Evolutionary conservation across 1,140 invertebrate genomes (phyloP).

Genomic region (Hydropsyche tenuis): DNA sequence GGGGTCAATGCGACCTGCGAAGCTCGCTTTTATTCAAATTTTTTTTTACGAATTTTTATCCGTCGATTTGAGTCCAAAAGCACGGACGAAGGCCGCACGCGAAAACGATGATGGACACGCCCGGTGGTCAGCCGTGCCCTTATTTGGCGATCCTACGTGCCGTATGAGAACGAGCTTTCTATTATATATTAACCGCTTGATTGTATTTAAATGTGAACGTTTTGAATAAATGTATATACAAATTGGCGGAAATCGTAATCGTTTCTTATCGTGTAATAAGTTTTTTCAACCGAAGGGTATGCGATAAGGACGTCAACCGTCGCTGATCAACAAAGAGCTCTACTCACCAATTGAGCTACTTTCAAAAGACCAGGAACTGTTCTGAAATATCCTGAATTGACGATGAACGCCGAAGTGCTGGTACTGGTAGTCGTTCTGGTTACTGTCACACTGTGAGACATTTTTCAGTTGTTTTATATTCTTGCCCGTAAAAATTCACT

Average conservation of each 20-base stretch:
- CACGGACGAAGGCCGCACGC: neutral
- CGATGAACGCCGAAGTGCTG: constrained; percentile 73
- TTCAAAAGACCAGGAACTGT: constrained; percentile 76
- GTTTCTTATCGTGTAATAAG: too few species aligned
- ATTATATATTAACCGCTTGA: too few species aligned
- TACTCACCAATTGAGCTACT: constrained; percentile 74
- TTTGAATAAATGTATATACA: too few species aligned
- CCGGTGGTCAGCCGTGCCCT: constrained; percentile 15
- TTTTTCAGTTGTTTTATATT: constrained; percentile 55
- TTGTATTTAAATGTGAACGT: too few species aligned
- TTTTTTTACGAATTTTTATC: neutral
- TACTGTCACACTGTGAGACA: constrained; percentile 85
- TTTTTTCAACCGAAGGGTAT: neutral
- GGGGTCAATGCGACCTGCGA: constrained; percentile 18
- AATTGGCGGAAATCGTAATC: too few species aligned
- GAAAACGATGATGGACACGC: neutral
- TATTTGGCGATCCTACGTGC: constrained; percentile 27
- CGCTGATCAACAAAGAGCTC: neutral
- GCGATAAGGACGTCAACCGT: neutral
- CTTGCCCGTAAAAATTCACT: too few species aligned
- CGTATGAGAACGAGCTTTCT: too few species aligned
- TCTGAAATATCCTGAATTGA: constrained; percentile 79
- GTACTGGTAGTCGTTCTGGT: constrained; percentile 81
- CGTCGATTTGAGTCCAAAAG: neutral
- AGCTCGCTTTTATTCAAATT: too few species aligned